Percentiles rank a stretch among this genome's conserved stretches.
phyloP scores from a whole-genome alignment of 1,140 invertebrate species.

The Lordiphosa stackelbergi region DNA sequence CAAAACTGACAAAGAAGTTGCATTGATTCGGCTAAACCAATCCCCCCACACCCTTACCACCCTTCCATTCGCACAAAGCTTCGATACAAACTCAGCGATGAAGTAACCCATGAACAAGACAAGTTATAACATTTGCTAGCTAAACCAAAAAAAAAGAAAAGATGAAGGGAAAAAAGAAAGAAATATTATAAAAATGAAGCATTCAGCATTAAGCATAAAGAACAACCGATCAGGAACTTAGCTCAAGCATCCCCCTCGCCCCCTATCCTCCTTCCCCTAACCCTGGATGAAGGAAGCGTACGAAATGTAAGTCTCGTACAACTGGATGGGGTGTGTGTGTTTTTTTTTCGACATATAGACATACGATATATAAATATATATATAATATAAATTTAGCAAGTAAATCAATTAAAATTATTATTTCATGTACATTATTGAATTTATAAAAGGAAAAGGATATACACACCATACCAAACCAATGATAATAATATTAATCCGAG shows the following conservation, averaged over 20 bases:
- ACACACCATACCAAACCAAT: constrained; percentile 32
- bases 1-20: constrained; percentile 47
- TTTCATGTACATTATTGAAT: constrained; percentile 65
- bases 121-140: constrained; percentile 6
- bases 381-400: constrained; percentile 35
- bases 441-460: constrained; percentile 38
- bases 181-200: constrained; percentile 1
- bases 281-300: no score
- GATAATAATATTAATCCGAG: constrained; percentile 42
- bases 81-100: constrained; percentile 41
- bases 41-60: not conserved
- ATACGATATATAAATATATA: constrained; percentile 35
- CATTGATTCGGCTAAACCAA: constrained; percentile 30
- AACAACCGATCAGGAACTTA: constrained; percentile 46
- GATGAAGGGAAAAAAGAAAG: no score
- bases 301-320: not conserved
- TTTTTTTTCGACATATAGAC: constrained; percentile 24
- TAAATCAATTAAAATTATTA: constrained; percentile 55
- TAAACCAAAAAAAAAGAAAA: constrained; percentile 4
- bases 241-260: constrained; percentile 34
- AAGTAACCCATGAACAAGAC: constrained; percentile 1
- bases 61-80: not conserved
- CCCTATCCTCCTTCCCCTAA: no score
- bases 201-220: constrained; percentile 9
- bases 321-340: not conserved